Evolutionary conservation across 2,113 vertebrate genomes (phyloP), one percentile per base, ranked within the genome.

Genomic region (Heteronetta atricapilla): DNA sequence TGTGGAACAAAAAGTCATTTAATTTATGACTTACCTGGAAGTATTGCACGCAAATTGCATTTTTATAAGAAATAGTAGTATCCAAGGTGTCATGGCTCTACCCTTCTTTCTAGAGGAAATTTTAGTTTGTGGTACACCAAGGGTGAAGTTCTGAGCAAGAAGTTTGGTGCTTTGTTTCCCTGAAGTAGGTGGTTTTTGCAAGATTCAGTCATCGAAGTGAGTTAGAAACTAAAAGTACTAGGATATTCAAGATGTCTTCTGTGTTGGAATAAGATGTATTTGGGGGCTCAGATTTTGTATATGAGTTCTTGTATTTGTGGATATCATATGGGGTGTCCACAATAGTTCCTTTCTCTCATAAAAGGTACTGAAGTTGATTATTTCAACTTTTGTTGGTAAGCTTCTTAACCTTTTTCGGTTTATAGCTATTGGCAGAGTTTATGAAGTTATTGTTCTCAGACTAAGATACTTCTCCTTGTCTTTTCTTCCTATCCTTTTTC

Each of bases 151-250:
- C 46, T 63, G 31, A 59, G 55, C 58, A 75, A 70, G 68, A 73
- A 89, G 55, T 90, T 86, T 86, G 87, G 38, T 83, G 69, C 80
- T 68, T 96, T 58, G 26, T 76, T 46, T 80, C 94, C 79, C 76
- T 82, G 83, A 89, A 86, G 66, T 92, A 76, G 28, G 4, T 63
- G 93, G 46, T 1, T 19, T 90, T 95, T 95, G 84, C 69, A 83
- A 95, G 90, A 91, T 88, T 25, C 81, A 85, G 2, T 76, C 16
- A 26, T 8, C 25, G 26, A 75, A 33, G 66, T 67, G 46, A 82
- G 19, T 31, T 68, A 23, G 31, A 70, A 69, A 70, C 31, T 17
- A 36, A 13, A 85, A 68, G 17, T 22, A 38, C 28, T 17, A 50
- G 42, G 6, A 13, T 59, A 3, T 59, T 82, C n/a, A 67, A 46